Evolutionary conservation across 2,888 invertebrate species (phyloP).

Genomic region (Coenonympha glycerion): DNA sequence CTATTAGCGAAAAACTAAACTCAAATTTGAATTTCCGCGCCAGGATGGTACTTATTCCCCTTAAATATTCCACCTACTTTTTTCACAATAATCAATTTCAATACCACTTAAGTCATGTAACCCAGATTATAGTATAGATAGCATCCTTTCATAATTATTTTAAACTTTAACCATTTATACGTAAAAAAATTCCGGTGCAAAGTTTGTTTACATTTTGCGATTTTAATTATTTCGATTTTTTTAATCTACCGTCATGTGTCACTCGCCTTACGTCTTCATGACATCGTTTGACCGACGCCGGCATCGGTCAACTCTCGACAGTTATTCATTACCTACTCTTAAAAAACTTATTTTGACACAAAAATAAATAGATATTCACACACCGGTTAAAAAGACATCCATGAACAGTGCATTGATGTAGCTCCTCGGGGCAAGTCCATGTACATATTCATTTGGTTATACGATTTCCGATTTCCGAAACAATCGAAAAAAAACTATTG

Average conservation of each 20-base stretch:
- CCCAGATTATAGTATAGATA: too few species aligned
- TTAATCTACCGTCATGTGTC: constrained; percentile 26
- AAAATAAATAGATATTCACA: too few species aligned
- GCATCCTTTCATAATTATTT: too few species aligned
- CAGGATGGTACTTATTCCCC: too few species aligned
- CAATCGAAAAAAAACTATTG: constrained; percentile 34
- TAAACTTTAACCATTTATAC: too few species aligned
- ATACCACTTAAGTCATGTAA: too few species aligned
- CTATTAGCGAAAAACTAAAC: too few species aligned
- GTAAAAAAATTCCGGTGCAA: too few species aligned
- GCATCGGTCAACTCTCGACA: constrained; percentile 9
- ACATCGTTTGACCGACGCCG: constrained; percentile 14
- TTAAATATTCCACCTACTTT: too few species aligned
- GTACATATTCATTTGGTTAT: constrained; percentile 69
- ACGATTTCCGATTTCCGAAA: constrained; percentile 46
- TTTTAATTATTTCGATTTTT: background rate
- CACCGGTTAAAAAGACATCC: constrained; percentile 76
- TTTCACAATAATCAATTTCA: too few species aligned
- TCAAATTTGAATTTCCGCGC: too few species aligned
- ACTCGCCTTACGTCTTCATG: constrained; percentile 8
- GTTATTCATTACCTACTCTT: constrained; percentile 8
- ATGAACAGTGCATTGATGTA: constrained; percentile 75
- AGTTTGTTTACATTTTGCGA: background rate
- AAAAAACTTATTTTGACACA: constrained; percentile 13
- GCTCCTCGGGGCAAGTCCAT: constrained; percentile 72